A percentile compares a stretch with the other conserved stretches of the same genome.
Conservation (phyloP, 2,113 vertebrate genomes). For the Seriola aureovittata region DNA sequence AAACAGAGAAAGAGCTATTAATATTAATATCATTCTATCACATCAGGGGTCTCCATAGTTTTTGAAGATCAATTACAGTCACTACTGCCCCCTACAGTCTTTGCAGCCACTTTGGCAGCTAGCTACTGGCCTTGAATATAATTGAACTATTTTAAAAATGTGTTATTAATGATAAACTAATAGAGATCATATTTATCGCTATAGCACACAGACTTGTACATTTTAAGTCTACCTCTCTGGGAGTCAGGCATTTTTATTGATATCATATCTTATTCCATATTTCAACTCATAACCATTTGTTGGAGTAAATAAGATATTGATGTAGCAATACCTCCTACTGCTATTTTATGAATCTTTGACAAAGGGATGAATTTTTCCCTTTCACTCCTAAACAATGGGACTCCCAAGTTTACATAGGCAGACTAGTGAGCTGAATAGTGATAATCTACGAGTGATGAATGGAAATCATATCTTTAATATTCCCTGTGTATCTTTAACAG, state of each 20-base stretch:
- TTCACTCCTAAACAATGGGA: conserved; percentile 40
- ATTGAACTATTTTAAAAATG: conserved; percentile 1
- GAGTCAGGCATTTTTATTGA: not conserved
- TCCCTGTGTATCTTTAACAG: conserved; percentile 14
- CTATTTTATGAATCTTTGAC: no score
- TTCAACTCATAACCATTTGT: not conserved
- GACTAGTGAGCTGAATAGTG: conserved; percentile 24
- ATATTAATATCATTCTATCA: conserved; percentile 66
- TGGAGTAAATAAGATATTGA: not conserved
- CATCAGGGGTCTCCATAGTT: conserved; percentile 57
- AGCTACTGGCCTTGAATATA: conserved; percentile 15
- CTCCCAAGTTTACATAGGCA: conserved; percentile 28
- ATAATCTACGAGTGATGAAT: conserved; percentile 49
- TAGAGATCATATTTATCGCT: not conserved
- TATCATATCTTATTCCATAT: not conserved
- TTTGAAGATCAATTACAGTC: conserved; percentile 62
- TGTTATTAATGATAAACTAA: conserved; percentile 35
- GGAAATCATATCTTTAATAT: conserved; percentile 37
- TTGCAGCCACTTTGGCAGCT: conserved; percentile 22
- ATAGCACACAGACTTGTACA: not conserved
- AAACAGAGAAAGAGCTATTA: conserved; percentile 63
- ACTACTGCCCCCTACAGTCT: conserved; percentile 79
- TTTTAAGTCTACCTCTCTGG: not conserved
- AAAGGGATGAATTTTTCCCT: conserved; percentile 36
- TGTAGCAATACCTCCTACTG: not conserved